These are phyloP conservation scores for Notothenia coriiceps DNA, from an alignment of 2,113 vertebrate species.

Conservation along the genomic window DNA sequence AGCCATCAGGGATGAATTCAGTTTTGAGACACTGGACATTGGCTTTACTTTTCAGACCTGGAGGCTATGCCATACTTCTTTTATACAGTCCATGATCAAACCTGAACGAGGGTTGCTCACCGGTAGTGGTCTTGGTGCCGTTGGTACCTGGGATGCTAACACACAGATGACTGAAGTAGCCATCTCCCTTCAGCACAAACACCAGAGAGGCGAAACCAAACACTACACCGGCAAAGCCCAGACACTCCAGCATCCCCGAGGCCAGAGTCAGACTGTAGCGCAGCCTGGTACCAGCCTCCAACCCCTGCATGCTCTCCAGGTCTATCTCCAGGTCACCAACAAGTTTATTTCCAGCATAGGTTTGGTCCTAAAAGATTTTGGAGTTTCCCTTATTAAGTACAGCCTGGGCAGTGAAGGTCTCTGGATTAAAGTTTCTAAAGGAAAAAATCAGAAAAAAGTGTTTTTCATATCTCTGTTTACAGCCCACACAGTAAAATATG, in stretches of 20 bases:
- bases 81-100: too few relatives aligned
- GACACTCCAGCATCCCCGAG: slow-evolving; percentile 88
- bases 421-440: not conserved
- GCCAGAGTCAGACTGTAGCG: slow-evolving; percentile 84
- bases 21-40: too few relatives aligned
- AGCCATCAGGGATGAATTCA: too few relatives aligned
- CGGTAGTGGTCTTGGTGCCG: slow-evolving; percentile 34
- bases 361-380: not conserved
- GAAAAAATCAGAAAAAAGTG: not conserved
- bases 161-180: slow-evolving; percentile 87
- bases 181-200: slow-evolving; percentile 88
- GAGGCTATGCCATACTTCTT: too few relatives aligned
- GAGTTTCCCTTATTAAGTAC: not conserved
- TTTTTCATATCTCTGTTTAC: not conserved
- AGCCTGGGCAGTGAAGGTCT: too few relatives aligned
- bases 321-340: not conserved
- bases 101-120: slow-evolving; percentile 48
- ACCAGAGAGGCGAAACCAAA: slow-evolving; percentile 91
- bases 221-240: slow-evolving; percentile 86
- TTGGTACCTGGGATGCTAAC: slow-evolving; percentile 35
- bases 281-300: slow-evolving; percentile 21
- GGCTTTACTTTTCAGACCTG: too few relatives aligned
- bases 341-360: not conserved
- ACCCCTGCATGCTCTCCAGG: slow-evolving; percentile 60
- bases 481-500: not conserved